A percentile compares a stretch with the other conserved stretches of the same genome.
phyloP scores from a whole-genome alignment of 1,140 invertebrate genomes.

The Hirudo medicinalis region DNA sequence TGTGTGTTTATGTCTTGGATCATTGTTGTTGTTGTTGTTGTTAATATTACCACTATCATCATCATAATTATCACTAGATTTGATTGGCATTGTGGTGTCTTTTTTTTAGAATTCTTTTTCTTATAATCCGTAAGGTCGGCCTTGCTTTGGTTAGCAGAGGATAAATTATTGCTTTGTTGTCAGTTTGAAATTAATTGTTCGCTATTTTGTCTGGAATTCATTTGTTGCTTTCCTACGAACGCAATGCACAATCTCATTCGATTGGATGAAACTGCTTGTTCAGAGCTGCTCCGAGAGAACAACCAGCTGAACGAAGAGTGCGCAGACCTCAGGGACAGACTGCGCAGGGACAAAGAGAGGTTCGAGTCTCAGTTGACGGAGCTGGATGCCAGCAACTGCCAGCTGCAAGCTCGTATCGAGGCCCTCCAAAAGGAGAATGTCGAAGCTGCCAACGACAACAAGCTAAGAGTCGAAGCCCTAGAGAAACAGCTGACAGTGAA shows the following conservation, averaged over 20 bases:
- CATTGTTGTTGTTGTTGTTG: too few species aligned
- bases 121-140: too few species aligned
- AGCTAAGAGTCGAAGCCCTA: constrained; percentile 4
- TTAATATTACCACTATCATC: too few species aligned
- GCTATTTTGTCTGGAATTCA: neutral
- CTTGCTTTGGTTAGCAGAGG: too few species aligned
- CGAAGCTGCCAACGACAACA: neutral
- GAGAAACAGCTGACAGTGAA: constrained; percentile 3
- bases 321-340: neutral
- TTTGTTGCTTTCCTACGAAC: neutral
- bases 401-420: neutral
- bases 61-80: too few species aligned
- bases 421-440: neutral
- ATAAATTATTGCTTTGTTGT: too few species aligned
- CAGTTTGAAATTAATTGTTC: neutral
- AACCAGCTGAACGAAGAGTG: constrained; percentile 12
- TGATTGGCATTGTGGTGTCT: too few species aligned
- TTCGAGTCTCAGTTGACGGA: constrained; percentile 8
- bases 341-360: constrained; percentile 3
- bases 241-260: neutral
- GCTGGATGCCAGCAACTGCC: neutral
- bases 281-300: constrained; percentile 13
- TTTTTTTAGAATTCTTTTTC: too few species aligned
- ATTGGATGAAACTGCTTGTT: neutral
- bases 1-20: too few species aligned